Conservation (phyloP, 1,140 invertebrate genomes). For the Neodiprion fabricii region DNA sequence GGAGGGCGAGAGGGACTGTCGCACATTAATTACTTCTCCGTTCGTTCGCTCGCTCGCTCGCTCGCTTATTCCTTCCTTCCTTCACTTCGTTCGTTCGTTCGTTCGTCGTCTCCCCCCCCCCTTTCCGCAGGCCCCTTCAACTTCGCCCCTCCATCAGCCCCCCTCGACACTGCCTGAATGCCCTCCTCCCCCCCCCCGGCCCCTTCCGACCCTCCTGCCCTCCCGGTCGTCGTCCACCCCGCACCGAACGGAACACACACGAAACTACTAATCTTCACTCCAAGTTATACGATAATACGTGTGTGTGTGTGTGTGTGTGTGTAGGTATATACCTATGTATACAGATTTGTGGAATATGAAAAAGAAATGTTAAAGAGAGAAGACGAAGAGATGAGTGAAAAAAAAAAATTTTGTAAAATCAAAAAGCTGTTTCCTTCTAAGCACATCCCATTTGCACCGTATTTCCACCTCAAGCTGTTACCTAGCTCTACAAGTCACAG, state of each 20-base stretch:
- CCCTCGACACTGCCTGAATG: background rate
- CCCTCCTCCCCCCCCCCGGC: slow-evolving; percentile 24
- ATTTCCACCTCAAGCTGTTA: too few relatives aligned
- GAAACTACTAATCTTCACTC: slow-evolving; percentile 4
- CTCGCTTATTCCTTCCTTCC: slow-evolving; percentile 32
- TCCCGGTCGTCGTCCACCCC: slow-evolving; percentile 31
- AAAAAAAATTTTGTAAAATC: too few relatives aligned
- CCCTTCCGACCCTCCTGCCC: slow-evolving; percentile 29
- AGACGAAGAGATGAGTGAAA: too few relatives aligned
- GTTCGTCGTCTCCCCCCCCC: slow-evolving; percentile 32
- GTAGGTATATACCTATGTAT: too few relatives aligned
- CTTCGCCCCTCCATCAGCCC: slow-evolving; percentile 32
- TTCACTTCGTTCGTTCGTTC: background rate
- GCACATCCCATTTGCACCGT: too few relatives aligned
- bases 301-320: too few relatives aligned
- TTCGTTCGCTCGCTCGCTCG: slow-evolving; percentile 30
- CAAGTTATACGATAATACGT: background rate
- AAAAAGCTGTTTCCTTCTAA: too few relatives aligned
- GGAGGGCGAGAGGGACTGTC: slow-evolving; percentile 41
- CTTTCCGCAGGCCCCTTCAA: slow-evolving; percentile 24
- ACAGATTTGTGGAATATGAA: too few relatives aligned
- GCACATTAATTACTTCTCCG: slow-evolving; percentile 55
- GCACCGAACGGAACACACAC: slow-evolving; percentile 9
- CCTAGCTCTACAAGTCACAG: too few relatives aligned
- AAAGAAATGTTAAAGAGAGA: too few relatives aligned